phyloP scores from a whole-genome alignment of 2,797 vertebrate species.

The Vultur gryphus region DNA sequence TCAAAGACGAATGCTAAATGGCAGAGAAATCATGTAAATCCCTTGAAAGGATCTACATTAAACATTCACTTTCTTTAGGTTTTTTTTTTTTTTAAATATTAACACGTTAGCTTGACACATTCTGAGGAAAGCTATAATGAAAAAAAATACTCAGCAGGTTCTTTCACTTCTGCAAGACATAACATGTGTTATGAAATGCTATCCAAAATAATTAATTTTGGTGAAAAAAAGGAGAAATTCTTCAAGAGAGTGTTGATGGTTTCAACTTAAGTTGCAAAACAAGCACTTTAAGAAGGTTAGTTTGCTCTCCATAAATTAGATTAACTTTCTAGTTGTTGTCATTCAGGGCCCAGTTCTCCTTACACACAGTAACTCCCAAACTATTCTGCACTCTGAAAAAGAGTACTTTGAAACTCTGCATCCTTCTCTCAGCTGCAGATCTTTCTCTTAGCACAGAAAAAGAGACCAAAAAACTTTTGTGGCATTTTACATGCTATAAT shows the following conservation, averaged over 20 bases:
- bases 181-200: not conserved
- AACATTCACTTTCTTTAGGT: not conserved
- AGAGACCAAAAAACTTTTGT: not conserved
- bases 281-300: not conserved
- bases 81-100: not conserved
- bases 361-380: not conserved
- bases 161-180: not conserved
- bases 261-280: not conserved
- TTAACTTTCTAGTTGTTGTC: not conserved
- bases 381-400: not conserved
- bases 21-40: not conserved
- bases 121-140: not conserved
- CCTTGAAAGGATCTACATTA: not conserved
- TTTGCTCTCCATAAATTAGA: not conserved
- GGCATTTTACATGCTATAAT: not conserved
- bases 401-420: not conserved
- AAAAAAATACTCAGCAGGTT: not conserved
- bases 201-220: not conserved
- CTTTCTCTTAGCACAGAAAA: not conserved
- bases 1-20: not conserved
- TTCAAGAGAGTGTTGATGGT: fast-evolving
- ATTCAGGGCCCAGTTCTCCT: not conserved
- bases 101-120: not conserved
- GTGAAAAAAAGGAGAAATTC: not conserved
- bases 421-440: not conserved